Evolutionary conservation across 2,113 vertebrate genomes (phyloP).

Genomic region (Aphyosemion australe): DNA sequence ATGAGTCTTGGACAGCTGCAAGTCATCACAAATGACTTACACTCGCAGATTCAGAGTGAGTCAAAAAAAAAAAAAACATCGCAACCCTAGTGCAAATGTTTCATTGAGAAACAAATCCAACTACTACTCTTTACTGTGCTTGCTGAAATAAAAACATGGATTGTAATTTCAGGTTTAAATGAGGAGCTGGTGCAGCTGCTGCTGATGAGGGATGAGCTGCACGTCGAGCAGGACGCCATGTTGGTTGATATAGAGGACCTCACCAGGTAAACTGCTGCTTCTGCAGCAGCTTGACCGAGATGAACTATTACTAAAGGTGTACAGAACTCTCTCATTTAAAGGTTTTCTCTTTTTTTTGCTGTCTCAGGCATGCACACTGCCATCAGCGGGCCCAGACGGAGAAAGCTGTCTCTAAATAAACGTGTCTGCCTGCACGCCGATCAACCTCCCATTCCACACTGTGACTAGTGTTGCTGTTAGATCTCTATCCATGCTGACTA

Average conservation of each 20-base stretch:
- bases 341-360: constrained; percentile 3
- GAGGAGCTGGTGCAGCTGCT: constrained; percentile 97
- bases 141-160: not conserved
- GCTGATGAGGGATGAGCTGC: constrained; percentile 93
- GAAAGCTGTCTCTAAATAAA: constrained; percentile 88
- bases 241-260: constrained; percentile 97
- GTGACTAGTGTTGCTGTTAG: constrained; percentile 41
- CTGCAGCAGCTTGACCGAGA: not conserved
- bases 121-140: not conserved
- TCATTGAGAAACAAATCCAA: not conserved
- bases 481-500: constrained; percentile 47
- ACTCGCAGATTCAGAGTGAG: constrained; percentile 99
- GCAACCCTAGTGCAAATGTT: no score
- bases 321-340: not conserved
- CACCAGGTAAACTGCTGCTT: constrained; percentile 84
- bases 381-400: constrained; percentile 93
- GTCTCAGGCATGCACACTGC: constrained; percentile 88
- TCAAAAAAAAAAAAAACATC: not conserved
- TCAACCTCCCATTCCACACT: constrained; percentile 26
- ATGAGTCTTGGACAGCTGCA: constrained; percentile 98
- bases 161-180: constrained; percentile 85
- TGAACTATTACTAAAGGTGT: not conserved
- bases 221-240: constrained; percentile 98
- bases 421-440: constrained; percentile 31
- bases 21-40: constrained; percentile 97